These are phyloP conservation scores for Diarsia mendica DNA, from an alignment of 2,888 invertebrate genomes.

Conservation along the genomic window DNA sequence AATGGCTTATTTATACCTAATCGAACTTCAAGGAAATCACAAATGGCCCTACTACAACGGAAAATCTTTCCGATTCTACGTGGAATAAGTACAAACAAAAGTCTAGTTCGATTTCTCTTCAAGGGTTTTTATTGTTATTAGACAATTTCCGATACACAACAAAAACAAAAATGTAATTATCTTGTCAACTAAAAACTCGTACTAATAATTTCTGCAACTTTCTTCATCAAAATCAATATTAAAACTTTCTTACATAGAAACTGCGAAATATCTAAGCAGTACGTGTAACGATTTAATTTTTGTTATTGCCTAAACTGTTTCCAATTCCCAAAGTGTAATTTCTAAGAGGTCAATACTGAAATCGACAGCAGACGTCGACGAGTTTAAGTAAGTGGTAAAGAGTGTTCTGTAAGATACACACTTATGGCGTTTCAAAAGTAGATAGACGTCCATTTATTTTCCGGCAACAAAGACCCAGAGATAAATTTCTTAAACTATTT, in stretches of 20 bases:
- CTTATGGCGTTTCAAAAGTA: slow-evolving; percentile 35
- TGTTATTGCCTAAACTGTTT: slow-evolving; percentile 54
- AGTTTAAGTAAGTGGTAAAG: slow-evolving; percentile 64
- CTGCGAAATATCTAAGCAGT: slow-evolving; percentile 18
- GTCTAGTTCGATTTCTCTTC: neutral
- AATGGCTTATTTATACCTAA: slow-evolving; percentile 20
- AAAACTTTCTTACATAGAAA: slow-evolving; percentile 8
- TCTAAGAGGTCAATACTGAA: slow-evolving; percentile 68
- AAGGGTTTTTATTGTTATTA: neutral
- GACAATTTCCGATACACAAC: neutral
- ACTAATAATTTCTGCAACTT: neutral
- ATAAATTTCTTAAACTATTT: no score
- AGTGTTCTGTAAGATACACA: slow-evolving; percentile 50
- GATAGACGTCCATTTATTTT: neutral
- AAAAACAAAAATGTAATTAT: neutral
- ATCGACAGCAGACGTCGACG: slow-evolving; percentile 69
- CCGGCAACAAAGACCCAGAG: no score
- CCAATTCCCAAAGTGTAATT: slow-evolving; percentile 54
- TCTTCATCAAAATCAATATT: slow-evolving; percentile 1
- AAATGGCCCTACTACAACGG: neutral
- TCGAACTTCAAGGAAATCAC: slow-evolving; percentile 25
- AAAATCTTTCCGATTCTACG: slow-evolving; percentile 9
- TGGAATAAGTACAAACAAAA: slow-evolving; percentile 6
- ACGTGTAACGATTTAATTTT: slow-evolving; percentile 40
- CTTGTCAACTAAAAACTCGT: neutral